phyloP scores from a whole-genome alignment of 2,113 vertebrate species.

The Notothenia coriiceps region DNA sequence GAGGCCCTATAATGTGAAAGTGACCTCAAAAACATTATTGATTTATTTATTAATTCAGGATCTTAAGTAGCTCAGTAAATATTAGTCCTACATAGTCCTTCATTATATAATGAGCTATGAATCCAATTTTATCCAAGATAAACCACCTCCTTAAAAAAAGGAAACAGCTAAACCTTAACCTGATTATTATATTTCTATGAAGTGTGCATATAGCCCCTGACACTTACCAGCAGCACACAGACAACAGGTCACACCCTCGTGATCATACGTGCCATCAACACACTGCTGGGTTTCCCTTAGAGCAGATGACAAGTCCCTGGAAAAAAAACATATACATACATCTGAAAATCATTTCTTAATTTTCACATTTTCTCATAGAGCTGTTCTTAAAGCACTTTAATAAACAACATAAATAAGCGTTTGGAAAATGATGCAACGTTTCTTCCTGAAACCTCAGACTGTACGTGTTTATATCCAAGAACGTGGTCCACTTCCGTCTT shows the following conservation, averaged over 20 bases:
- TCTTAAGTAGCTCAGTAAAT: neutral
- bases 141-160: too few relatives aligned
- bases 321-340: neutral
- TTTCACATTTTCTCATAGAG: too few relatives aligned
- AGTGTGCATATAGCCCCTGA: neutral
- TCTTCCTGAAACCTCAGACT: too few relatives aligned
- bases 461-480: too few relatives aligned
- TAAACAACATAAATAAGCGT: too few relatives aligned
- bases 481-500: too few relatives aligned
- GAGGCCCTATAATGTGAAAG: neutral
- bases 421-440: too few relatives aligned
- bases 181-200: neutral
- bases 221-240: conserved; percentile 62
- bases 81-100: neutral
- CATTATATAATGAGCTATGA: neutral
- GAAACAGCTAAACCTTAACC: too few relatives aligned
- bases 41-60: neutral
- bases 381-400: too few relatives aligned
- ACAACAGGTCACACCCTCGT: conserved; percentile 42
- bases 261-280: conserved; percentile 18
- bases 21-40: neutral
- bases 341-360: too few relatives aligned
- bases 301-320: neutral
- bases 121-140: too few relatives aligned
- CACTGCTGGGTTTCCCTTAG: neutral